Evolutionary conservation across 1,140 invertebrate genomes (phyloP), one percentile per base, ranked within the genome.

Genomic region (Hylaeus volcanicus): DNA sequence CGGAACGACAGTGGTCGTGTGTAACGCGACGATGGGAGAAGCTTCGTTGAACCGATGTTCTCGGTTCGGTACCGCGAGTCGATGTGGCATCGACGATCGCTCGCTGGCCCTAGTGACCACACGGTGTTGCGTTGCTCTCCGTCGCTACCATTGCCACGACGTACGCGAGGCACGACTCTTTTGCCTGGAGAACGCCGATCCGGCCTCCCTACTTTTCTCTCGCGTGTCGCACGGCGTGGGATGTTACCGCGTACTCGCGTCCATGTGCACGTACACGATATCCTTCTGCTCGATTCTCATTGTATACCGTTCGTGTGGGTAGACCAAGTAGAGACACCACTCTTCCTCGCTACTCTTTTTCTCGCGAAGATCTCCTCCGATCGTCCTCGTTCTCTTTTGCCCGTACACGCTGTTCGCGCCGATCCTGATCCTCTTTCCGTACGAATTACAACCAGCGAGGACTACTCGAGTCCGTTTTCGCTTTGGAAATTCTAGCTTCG

Each of bases 131-230:
- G 69, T 79, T 79, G 41, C 75, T 80, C 82, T 65, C 74, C 58
- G 68, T 84, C 86, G 51, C 86, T 88, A 74, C 78, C 83, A 82
- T 74, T 82, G 60, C 79, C 82, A 43, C 58, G 15, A 11, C 74
- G 64, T 84, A 83, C 55, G 68, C 72, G 65, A 73, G 51, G 39
- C 74, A 69, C 80, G 53, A 69, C 74, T 75, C 82, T 86, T 86
- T 83, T 81, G 84, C 84, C 83, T 86, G 87, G 89, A 89, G 90
- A 91, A 90, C 88, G 86, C 83, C 79, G 84, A 78, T 89, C 88
- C 72, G 85, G 85, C 39, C 86, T 86, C 89, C 89, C 90, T 91
- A 89, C 88, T 88, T 90, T 88, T 82, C 60, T 71, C 81, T 61
- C 83, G 60, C 74, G 76, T 69, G 76, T 65, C 64, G 70, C 69